Evolutionary conservation across 2,113 vertebrate genomes (phyloP), one percentile per base, ranked within the genome.

Genomic region (Phyllopteryx taeniolatus): DNA sequence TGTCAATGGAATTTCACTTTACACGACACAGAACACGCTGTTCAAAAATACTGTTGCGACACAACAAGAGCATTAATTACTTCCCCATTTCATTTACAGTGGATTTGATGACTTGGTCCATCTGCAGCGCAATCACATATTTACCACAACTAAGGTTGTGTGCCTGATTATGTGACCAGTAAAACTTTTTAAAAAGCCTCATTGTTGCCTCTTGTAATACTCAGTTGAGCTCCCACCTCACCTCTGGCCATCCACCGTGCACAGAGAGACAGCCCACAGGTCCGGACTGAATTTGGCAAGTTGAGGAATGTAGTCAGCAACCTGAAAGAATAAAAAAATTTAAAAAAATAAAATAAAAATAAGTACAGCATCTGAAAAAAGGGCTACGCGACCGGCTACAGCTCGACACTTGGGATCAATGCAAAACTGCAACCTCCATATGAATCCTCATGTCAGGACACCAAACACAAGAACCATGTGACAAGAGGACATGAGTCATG

Each of bases 241-340:
- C 98, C 98, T 99, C 88, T 99, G 98, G 83, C 98, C 98, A 72
- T 99, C 98, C 14, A 99, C 96, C 4, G 98, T 99, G 92, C 98
- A 99, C 79, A 99, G 89, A 6, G 98, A 96, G 13, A 98, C 97
- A 2, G 94, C 96, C 98, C 98, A 99, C 82, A 99, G 83, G 86
- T 99, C 95, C 1, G 97, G 96, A 89, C 93, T 99, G 92, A 99
- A 99, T 81, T 95, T 99, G 79, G 98, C 95, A 67, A 99, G 93
- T 46, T 99, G 98, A 79, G 98, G 98, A 93, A 99, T 98, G 91
- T 99, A 99, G 89, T 99, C 97, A 71, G 97, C 98, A 80, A 99
- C 98, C 98, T 99, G 89, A 31, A 87, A 86, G 56, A 82, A 54
- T 76, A 33, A 42, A 0, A 12, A 60, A 51, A 49, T 14, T 3